Percentiles rank a stretch among this genome's conserved stretches.
These are phyloP conservation scores for Enteromius afrohamiltoni DNA, from an alignment of 2,797 vertebrate species.

Conservation along the genomic window DNA sequence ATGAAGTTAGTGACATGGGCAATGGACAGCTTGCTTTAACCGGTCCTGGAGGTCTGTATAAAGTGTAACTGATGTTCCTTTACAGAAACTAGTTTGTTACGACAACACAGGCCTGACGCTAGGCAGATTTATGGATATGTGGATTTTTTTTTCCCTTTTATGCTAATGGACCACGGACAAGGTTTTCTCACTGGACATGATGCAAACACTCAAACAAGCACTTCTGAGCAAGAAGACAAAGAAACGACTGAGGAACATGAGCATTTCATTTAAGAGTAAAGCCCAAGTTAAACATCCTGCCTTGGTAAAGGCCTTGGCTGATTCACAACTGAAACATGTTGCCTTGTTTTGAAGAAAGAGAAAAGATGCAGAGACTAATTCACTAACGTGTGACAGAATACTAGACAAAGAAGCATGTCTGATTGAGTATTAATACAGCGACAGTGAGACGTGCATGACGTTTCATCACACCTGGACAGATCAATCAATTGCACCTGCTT, in stretches of 20 bases:
- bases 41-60: conserved; percentile 81
- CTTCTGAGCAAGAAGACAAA: conserved; percentile 12
- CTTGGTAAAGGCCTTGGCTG: background rate
- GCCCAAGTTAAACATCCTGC: background rate
- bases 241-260: conserved; percentile 5
- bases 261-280: background rate
- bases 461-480: background rate
- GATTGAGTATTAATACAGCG: conserved; percentile 12
- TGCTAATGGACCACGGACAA: conserved; percentile 4
- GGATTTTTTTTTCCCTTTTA: conserved; percentile 15
- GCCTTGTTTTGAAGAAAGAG: conserved; percentile 1
- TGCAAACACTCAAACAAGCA: background rate
- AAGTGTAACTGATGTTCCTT: conserved; percentile 68
- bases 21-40: conserved; percentile 85
- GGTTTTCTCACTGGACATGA: conserved; percentile 14
- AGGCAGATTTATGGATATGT: background rate
- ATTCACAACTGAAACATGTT: background rate
- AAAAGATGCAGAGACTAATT: conserved; percentile 17
- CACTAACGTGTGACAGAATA: background rate
- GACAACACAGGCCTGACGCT: background rate
- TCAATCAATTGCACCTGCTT: conserved; percentile 11
- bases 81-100: background rate
- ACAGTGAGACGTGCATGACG: background rate
- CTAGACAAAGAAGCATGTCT: conserved; percentile 18
- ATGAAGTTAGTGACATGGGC: conserved; percentile 79